Conservation (phyloP, 2,888 invertebrate species). For the Brachypalpus laphriformis region DNA sequence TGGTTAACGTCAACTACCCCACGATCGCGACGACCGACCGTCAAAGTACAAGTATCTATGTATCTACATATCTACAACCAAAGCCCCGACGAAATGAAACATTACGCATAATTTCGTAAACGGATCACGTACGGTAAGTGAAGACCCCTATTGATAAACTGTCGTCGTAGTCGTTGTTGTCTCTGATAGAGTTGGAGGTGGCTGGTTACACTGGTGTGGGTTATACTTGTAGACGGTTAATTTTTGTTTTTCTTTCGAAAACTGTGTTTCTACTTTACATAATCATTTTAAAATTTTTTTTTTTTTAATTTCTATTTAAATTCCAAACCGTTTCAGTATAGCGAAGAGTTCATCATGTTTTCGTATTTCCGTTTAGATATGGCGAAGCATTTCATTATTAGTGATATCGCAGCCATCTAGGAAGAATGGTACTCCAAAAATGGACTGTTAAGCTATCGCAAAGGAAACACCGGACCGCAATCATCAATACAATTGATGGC, state of each 20-base stretch:
- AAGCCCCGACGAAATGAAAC: slow-evolving; percentile 55
- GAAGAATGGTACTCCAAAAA: slow-evolving; percentile 47
- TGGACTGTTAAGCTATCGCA: slow-evolving; percentile 38
- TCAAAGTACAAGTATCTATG: slow-evolving; percentile 16
- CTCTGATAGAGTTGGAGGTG: slow-evolving; percentile 12
- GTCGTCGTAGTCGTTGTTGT: slow-evolving; percentile 56
- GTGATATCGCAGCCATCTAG: slow-evolving; percentile 47
- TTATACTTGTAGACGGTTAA: slow-evolving; percentile 56
- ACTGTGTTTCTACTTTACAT: slow-evolving; percentile 67
- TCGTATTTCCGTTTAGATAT: slow-evolving; percentile 68
- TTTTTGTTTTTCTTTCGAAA: slow-evolving; percentile 31
- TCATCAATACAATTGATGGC: slow-evolving; percentile 54
- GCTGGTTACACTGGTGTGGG: slow-evolving; percentile 33
- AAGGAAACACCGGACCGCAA: slow-evolving; percentile 38
- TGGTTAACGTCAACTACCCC: slow-evolving; percentile 67
- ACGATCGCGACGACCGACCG: slow-evolving; percentile 55
- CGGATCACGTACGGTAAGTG: slow-evolving; percentile 68
- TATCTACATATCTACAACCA: slow-evolving; percentile 16
- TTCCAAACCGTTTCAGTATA: slow-evolving; percentile 33
- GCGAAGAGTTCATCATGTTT: slow-evolving; percentile 50
- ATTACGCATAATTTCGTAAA: slow-evolving; percentile 66
- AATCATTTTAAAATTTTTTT: slow-evolving; percentile 42
- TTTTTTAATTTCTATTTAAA: slow-evolving; percentile 36
- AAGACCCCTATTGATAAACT: slow-evolving; percentile 73
- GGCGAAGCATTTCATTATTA: slow-evolving; percentile 55